A percentile compares a stretch with the other conserved stretches of the same genome.
Conservation (phyloP, 2,888 invertebrate species). For the Theodoxus fluviatilis region DNA sequence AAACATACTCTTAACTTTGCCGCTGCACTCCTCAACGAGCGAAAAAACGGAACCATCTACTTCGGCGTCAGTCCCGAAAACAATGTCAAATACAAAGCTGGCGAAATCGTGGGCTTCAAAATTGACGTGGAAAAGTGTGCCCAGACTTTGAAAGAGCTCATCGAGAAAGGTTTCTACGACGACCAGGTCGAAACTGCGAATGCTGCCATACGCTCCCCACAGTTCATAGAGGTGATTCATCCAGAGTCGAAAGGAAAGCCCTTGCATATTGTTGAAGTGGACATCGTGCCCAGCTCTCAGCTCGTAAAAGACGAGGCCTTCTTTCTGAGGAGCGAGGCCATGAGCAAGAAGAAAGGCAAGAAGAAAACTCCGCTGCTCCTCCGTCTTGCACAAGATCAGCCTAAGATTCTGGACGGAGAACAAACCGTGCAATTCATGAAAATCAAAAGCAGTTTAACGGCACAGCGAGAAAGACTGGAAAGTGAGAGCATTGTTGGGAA, state of each 20-base stretch:
- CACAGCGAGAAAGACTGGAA: neutral
- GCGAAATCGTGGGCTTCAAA: constrained; percentile 34
- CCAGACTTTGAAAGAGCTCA: constrained; percentile 24
- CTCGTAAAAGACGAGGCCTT: constrained; percentile 33
- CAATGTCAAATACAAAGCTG: too few relatives aligned
- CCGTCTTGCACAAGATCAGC: too few relatives aligned
- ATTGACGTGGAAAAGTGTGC: constrained; percentile 28
- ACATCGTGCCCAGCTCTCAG: constrained; percentile 34
- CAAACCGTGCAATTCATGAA: too few relatives aligned
- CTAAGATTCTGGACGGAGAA: too few relatives aligned
- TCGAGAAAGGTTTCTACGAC: constrained; percentile 30
- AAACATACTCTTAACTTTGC: constrained; percentile 28
- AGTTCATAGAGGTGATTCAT: constrained; percentile 37
- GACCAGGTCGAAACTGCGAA: constrained; percentile 32
- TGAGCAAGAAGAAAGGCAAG: too few relatives aligned
- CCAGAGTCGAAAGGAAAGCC: neutral
- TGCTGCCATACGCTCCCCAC: constrained; percentile 33
- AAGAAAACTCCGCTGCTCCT: too few relatives aligned
- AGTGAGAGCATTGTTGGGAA: neutral
- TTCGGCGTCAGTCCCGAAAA: too few relatives aligned
- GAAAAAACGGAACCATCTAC: constrained; percentile 31
- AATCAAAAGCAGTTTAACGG: constrained; percentile 12
- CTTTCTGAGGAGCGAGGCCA: too few relatives aligned
- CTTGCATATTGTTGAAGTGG: constrained; percentile 36
- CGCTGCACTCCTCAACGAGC: constrained; percentile 32